A percentile compares a stretch with the other conserved stretches of the same genome.
phyloP scores from a whole-genome alignment of 2,888 invertebrate genomes.

The Drosophila hamatofila region DNA sequence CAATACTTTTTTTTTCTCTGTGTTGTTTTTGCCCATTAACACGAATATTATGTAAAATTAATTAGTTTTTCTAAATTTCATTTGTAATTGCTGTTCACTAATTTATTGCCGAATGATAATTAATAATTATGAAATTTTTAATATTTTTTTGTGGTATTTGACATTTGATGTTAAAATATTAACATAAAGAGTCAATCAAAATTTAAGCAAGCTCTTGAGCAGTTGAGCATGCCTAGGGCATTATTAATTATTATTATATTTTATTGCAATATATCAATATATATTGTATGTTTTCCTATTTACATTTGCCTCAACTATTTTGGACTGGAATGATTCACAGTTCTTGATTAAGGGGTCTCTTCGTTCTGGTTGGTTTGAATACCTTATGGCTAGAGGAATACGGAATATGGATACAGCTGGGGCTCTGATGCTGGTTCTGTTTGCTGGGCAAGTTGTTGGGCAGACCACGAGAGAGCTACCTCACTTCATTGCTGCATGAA shows the following conservation, averaged over 20 bases:
- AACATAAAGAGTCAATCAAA: background rate
- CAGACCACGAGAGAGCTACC: conserved; percentile 69
- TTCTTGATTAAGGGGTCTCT: conserved; percentile 33
- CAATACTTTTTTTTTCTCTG: background rate
- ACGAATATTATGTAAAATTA: background rate
- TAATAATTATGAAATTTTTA: background rate
- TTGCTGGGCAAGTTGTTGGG: conserved; percentile 45
- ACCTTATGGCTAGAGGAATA: conserved; percentile 24
- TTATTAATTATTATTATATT: background rate
- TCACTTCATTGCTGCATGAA: conserved; percentile 82
- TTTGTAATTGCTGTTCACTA: background rate
- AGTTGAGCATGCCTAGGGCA: background rate
- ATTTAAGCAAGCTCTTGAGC: background rate
- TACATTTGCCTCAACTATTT: conserved; percentile 17
- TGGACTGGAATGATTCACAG: conserved; percentile 16
- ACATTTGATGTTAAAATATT: background rate
- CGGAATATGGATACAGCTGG: conserved; percentile 33
- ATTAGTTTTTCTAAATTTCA: background rate
- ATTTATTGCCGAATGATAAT: background rate
- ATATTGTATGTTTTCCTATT: background rate
- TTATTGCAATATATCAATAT: background rate
- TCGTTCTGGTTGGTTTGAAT: conserved; percentile 22
- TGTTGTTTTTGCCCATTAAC: background rate
- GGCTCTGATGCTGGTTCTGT: conserved; percentile 10
- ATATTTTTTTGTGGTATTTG: background rate